Evolutionary conservation across 2,113 vertebrate genomes (phyloP).

Genomic region (Australoheros scitulus): DNA sequence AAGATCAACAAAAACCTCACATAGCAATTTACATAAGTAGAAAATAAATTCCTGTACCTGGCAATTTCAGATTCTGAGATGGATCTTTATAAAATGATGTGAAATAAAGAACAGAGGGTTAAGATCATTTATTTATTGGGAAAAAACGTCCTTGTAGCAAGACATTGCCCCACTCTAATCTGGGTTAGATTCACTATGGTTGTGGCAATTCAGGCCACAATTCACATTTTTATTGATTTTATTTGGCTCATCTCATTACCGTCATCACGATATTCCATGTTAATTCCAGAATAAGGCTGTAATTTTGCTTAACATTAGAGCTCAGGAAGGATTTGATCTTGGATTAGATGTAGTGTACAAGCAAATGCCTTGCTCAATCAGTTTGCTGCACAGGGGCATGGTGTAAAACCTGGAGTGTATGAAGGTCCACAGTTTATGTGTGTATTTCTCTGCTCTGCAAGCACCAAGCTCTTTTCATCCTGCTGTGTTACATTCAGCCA

Average conservation of each 20-base stretch:
- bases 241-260: neutral
- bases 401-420: neutral
- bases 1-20: neutral
- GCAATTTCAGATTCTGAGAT: neutral
- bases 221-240: neutral
- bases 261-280: neutral
- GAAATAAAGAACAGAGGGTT: neutral
- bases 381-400: neutral
- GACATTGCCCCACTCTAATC: neutral
- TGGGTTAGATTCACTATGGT: neutral
- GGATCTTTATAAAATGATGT: neutral
- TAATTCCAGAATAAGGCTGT: slow-evolving; percentile 25
- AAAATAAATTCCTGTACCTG: neutral
- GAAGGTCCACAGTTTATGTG: neutral
- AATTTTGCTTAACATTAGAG: slow-evolving; percentile 18
- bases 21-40: neutral
- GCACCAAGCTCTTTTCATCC: neutral
- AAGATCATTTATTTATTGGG: neutral
- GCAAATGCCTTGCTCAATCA: neutral
- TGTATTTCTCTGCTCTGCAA: neutral
- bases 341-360: slow-evolving; percentile 30
- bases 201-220: slow-evolving; percentile 1
- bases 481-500: slow-evolving; percentile 7
- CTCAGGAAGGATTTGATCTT: slow-evolving; percentile 40
- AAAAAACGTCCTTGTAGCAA: neutral